Evolutionary conservation across 2,888 invertebrate genomes (phyloP), one percentile per base, ranked within the genome.

Genomic region (Nipponacmea schrenckii): DNA sequence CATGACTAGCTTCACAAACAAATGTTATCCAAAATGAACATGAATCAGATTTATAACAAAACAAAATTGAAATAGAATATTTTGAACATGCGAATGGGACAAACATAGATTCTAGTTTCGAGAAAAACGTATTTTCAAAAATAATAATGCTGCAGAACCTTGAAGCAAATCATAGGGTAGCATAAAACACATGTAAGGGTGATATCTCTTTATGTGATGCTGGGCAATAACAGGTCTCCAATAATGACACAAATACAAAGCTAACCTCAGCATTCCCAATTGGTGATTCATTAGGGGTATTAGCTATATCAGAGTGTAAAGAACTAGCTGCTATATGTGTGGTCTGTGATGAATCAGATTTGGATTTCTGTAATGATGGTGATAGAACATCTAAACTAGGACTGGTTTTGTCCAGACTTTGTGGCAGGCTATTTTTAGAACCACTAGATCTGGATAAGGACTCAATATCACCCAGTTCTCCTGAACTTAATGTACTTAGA

Each of bases 391-490:
- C 72, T 27, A 72, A 39, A 31, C 72, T 72, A 46, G 65, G 31
- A 3, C 39, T n/a, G 15, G 20, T 46, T 27, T 64, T 63, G n/a
- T 68, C 71, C 8, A 71, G 56, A 71, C 71, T 71, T 14, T 20
- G 24, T 56, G 56, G 56, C 4, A 56, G 12, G 31, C 69, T 46
- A 45, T 39, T 45, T 48, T 69, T 71, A 62, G 75, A 75, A 46
- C 72, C 72, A 65, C 67, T 73, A 15, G 81, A 81, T 44, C 78
- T 69, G 17, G 83, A 83, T 5, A 73, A 56, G 62, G 79, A 78
- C 68, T 81, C 81, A 44, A 84, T 78, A 67, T 84, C 84, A 20
- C 78, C 84, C 65, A 84, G 79, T 77, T 85, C 84, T 69, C 84
- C 84, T 17, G 85, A 83, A 71, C 84, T 83, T 75, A 85, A 46